A percentile compares a stretch with the other conserved stretches of the same genome.
Evolutionary conservation across 2,888 invertebrate species (phyloP).

Genomic region (Drosophila mulleri): DNA sequence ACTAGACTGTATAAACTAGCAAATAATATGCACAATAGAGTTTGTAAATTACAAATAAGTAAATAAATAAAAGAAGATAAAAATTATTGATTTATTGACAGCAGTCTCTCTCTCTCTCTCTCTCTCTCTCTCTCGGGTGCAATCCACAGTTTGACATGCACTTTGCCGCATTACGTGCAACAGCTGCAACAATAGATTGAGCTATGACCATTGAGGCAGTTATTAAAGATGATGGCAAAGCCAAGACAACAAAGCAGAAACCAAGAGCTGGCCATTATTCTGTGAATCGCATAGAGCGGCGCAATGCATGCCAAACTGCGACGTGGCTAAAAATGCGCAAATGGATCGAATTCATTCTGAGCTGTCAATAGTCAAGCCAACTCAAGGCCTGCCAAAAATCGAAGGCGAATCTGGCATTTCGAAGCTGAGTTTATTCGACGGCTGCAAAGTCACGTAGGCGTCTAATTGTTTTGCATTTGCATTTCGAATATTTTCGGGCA

Average conservation of each 20-base stretch:
- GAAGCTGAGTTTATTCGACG: conserved; percentile 21
- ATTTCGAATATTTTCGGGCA: conserved; percentile 34
- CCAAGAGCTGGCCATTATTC: conserved; percentile 16
- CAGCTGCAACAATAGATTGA: conserved; percentile 32
- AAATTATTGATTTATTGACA: not conserved
- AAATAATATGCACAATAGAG: not conserved
- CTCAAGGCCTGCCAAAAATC: conserved; percentile 50
- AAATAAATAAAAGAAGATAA: no score
- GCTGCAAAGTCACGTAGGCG: conserved; percentile 64
- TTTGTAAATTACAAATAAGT: not conserved
- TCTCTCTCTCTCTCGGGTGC: no score
- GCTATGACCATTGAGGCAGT: conserved; percentile 31
- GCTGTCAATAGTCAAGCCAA: conserved; percentile 46
- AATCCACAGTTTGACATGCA: conserved; percentile 26
- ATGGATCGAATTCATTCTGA: conserved; percentile 60
- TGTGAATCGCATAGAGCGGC: conserved; percentile 16
- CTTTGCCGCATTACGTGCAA: conserved; percentile 7
- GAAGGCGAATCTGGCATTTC: conserved; percentile 35
- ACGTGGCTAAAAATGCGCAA: conserved; percentile 24
- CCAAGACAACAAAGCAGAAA: not conserved
- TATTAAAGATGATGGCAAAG: conserved; percentile 49
- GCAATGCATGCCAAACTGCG: conserved; percentile 15
- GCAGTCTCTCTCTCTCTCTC: no score
- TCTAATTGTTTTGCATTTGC: conserved; percentile 66
- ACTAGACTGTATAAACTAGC: not conserved